phyloP scores from a whole-genome alignment of 2,113 vertebrate species.

The Halichoerus grypus region DNA sequence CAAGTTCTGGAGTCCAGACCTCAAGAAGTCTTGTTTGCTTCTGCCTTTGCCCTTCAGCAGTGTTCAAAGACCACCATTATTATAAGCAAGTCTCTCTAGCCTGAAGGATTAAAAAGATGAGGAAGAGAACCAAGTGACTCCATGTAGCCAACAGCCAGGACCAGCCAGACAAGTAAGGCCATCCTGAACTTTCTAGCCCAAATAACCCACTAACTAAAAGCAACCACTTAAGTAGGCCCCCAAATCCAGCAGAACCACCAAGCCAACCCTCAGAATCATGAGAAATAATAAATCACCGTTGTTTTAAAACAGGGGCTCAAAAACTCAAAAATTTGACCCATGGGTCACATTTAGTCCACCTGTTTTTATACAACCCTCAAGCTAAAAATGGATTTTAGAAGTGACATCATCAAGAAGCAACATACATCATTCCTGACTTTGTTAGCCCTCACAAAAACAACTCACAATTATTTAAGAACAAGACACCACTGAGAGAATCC shows the following conservation, averaged over 20 bases:
- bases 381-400: neutral
- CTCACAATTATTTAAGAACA: neutral
- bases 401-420: neutral
- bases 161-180: neutral
- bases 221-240: neutral
- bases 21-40: neutral
- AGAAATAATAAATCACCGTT: neutral
- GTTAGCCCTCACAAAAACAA: neutral
- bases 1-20: neutral
- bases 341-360: neutral
- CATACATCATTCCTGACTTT: neutral
- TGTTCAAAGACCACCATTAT: neutral
- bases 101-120: neutral
- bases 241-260: neutral
- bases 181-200: neutral
- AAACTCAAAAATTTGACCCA: neutral
- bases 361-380: neutral
- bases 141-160: neutral
- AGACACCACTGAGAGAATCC: neutral
- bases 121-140: neutral
- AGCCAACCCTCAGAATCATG: neutral
- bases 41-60: neutral
- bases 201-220: neutral
- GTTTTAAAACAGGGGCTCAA: neutral
- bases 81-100: neutral